Percentiles rank a stretch among this genome's conserved stretches.
These are phyloP conservation scores for Papilio helenus DNA, from an alignment of 1,140 invertebrate species.

Conservation along the genomic window DNA sequence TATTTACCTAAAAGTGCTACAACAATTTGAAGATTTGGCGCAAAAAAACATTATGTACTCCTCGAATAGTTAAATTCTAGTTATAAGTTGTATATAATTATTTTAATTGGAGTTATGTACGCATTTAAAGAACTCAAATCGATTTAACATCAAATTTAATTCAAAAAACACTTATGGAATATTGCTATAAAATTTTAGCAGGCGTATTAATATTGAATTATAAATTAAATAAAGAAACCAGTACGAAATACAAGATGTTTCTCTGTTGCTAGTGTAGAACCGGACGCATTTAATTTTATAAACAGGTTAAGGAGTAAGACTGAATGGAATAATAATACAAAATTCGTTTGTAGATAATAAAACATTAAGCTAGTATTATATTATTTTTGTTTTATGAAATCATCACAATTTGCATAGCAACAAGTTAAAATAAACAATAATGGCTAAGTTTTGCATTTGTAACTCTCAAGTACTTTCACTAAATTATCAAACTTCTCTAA, in stretches of 20 bases:
- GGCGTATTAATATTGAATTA: background rate
- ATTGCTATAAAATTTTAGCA: background rate
- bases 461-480: conserved; percentile 10
- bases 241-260: background rate
- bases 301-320: background rate
- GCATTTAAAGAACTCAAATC: no score
- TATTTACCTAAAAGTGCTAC: no score
- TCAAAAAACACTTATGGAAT: background rate
- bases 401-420: background rate
- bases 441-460: background rate
- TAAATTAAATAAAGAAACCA: background rate
- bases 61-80: no score
- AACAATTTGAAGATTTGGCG: no score
- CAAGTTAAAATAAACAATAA: background rate
- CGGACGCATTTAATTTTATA: background rate
- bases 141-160: no score
- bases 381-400: background rate
- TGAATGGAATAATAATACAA: background rate
- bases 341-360: background rate
- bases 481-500: conserved; percentile 31
- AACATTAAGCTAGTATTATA: background rate
- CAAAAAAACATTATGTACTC: no score
- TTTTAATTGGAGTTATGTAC: no score
- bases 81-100: no score
- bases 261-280: background rate